These are phyloP conservation scores for Euzetes globulus DNA, from an alignment of 2,888 invertebrate genomes.

Conservation along the genomic window DNA sequence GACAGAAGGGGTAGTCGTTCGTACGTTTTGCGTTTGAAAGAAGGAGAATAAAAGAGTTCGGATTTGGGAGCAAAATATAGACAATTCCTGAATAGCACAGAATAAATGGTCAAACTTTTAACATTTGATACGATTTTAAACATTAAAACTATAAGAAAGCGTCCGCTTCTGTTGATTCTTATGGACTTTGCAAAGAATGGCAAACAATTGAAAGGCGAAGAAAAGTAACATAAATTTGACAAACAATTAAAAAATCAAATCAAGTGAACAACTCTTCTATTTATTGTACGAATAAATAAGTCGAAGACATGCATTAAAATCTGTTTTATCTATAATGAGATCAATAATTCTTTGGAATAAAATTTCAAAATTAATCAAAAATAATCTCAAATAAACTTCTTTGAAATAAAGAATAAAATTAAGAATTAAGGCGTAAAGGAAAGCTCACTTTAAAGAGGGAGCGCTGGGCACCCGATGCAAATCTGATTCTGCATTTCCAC, in stretches of 20 bases:
- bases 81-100: slow-evolving; percentile 8
- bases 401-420: neutral
- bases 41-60: slow-evolving; percentile 44
- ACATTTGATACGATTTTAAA: neutral
- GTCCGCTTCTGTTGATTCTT: too few relatives aligned
- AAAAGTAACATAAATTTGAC: neutral
- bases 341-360: neutral
- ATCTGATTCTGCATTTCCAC: slow-evolving; percentile 17
- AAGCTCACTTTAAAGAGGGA: slow-evolving; percentile 62
- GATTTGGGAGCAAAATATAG: slow-evolving; percentile 30
- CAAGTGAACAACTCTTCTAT: neutral
- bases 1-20: slow-evolving; percentile 40
- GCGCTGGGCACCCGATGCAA: slow-evolving; percentile 62
- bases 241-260: neutral
- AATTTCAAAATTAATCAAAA: slow-evolving; percentile 14
- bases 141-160: neutral
- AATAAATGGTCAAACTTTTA: neutral
- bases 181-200: too few relatives aligned
- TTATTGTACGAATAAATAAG: neutral
- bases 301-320: neutral
- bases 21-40: slow-evolving; percentile 44
- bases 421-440: neutral
- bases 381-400: neutral
- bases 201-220: too few relatives aligned
- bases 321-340: neutral